Evolutionary conservation across 2,797 vertebrate genomes (phyloP).

Genomic region (Hydrolagus colliei): DNA sequence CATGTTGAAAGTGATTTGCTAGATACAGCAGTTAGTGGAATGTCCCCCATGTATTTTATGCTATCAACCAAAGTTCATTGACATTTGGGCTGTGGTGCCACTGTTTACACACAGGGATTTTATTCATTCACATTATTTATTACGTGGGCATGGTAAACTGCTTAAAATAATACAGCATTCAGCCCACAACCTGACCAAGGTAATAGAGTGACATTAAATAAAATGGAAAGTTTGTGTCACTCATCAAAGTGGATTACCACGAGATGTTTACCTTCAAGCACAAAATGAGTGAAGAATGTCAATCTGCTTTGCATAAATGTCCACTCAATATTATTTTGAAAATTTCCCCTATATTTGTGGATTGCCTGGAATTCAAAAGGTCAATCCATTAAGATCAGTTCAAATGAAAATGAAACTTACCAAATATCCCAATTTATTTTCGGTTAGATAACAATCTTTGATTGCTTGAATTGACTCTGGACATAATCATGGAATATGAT

Average conservation of each 20-base stretch:
- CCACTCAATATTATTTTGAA: conserved; percentile 32
- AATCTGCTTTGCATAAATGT: conserved; percentile 39
- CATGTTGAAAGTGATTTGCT: too few species aligned
- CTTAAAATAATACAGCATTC: conserved; percentile 21
- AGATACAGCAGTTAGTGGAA: too few species aligned
- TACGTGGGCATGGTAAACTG: not conserved
- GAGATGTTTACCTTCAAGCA: conserved; percentile 38
- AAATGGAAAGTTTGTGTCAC: conserved; percentile 42
- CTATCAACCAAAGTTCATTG: too few species aligned
- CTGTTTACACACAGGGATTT: not conserved
- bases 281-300: conserved; percentile 40
- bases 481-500: not conserved
- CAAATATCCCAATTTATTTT: conserved; percentile 5
- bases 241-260: conserved; percentile 20
- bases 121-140: conserved; percentile 10
- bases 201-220: conserved; percentile 34
- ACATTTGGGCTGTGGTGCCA: not conserved
- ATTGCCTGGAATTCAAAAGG: conserved; percentile 39
- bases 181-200: conserved; percentile 36
- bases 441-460: not conserved
- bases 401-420: not conserved
- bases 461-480: not conserved
- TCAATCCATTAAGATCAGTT: conserved; percentile 38
- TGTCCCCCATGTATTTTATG: too few species aligned
- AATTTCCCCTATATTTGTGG: conserved; percentile 36